A percentile compares a stretch with the other conserved stretches of the same genome.
Evolutionary conservation across 1,140 invertebrate genomes (phyloP).

Genomic region (Hetaerina americana): DNA sequence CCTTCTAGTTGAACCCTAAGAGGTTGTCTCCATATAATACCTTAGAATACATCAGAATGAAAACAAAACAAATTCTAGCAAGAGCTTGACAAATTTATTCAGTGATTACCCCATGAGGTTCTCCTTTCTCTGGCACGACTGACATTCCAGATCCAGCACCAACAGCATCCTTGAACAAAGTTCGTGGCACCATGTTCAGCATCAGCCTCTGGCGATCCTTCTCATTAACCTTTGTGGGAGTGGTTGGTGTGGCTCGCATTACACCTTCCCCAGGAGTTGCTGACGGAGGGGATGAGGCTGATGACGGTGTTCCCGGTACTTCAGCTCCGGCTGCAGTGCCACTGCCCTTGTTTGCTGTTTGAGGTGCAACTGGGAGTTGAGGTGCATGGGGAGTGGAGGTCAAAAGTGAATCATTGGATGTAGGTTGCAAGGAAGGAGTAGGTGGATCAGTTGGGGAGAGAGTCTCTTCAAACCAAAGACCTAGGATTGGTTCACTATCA

Average conservation of each 20-base stretch:
- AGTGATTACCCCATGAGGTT: conserved; percentile 67
- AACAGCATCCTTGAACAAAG: conserved; percentile 17
- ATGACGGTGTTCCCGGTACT: not conserved
- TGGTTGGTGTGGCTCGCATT: conserved; percentile 7
- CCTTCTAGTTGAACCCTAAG: too few relatives aligned
- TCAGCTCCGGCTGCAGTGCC: conserved; percentile 20
- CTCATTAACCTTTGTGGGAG: conserved; percentile 3
- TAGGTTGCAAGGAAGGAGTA: conserved; percentile 10
- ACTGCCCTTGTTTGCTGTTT: conserved; percentile 27
- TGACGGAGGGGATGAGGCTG: not conserved
- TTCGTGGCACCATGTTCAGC: conserved; percentile 22
- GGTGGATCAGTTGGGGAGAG: conserved; percentile 57
- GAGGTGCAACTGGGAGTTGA: conserved; percentile 30
- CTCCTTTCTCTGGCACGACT: conserved; percentile 77
- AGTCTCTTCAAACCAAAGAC: conserved; percentile 86
- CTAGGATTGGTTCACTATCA: conserved; percentile 82
- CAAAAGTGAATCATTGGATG: not conserved
- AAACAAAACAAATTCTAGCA: not conserved
- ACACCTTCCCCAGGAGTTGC: conserved; percentile 18
- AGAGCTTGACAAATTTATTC: too few relatives aligned
- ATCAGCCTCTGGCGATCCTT: conserved; percentile 16
- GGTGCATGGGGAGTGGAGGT: conserved; percentile 25
- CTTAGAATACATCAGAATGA: too few relatives aligned
- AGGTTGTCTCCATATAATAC: too few relatives aligned
- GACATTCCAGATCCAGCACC: conserved; percentile 20